Conservation (phyloP, 2,113 vertebrate species). For the Furnarius figulus region DNA sequence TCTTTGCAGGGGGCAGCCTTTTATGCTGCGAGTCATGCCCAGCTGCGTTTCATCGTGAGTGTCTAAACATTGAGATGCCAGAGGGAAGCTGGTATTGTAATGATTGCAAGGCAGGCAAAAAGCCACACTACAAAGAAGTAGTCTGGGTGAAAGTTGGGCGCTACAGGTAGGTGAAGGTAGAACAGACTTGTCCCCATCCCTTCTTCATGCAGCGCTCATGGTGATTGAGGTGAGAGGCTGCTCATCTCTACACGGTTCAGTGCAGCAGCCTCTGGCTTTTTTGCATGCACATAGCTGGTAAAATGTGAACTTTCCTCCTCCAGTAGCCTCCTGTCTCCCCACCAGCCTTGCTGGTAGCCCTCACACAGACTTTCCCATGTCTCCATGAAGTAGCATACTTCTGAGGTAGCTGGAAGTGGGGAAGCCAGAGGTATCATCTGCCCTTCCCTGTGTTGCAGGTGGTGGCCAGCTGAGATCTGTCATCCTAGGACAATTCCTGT, state of each 20-base stretch:
- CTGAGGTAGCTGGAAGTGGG: neutral
- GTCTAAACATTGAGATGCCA: slow-evolving; percentile 97
- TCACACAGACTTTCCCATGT: neutral
- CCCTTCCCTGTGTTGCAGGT: slow-evolving; percentile 73
- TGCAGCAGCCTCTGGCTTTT: neutral
- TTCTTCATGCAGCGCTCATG: neutral
- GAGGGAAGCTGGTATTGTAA: slow-evolving; percentile 99
- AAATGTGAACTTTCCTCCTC: neutral
- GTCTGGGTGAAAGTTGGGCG: slow-evolving; percentile 98
- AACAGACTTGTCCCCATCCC: neutral
- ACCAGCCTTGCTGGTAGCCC: neutral
- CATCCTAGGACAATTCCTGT: slow-evolving; percentile 92
- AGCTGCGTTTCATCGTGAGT: slow-evolving; percentile 96
- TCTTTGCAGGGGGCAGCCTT: slow-evolving; percentile 89
- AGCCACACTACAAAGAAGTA: slow-evolving; percentile 93
- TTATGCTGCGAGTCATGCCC: slow-evolving; percentile 98
- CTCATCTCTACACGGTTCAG: neutral
- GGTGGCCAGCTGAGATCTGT: slow-evolving; percentile 99
- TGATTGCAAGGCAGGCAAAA: slow-evolving; percentile 96
- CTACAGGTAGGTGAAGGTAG: slow-evolving; percentile 85
- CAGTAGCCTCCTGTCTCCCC: neutral
- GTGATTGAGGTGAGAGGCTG: neutral
- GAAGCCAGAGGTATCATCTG: neutral
- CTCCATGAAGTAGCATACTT: neutral
- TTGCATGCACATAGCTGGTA: neutral